Evolutionary conservation across 2,113 vertebrate genomes (phyloP).

Genomic region (Pangasianodon gigas): DNA sequence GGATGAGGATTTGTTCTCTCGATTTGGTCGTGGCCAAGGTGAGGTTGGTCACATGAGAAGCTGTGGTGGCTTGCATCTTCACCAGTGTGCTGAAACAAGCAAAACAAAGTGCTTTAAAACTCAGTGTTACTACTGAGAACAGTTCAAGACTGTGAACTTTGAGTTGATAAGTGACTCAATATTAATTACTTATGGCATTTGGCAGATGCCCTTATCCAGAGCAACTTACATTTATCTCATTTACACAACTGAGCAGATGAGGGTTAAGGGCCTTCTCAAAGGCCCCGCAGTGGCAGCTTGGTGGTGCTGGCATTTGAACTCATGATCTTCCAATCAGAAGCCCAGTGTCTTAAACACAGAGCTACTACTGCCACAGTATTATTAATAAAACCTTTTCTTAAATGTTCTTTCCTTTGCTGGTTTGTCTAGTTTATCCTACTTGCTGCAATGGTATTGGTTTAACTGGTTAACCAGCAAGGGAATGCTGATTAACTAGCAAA

Average conservation of each 20-base stretch:
- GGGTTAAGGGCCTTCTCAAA: too few relatives aligned
- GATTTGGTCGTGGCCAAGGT: slow-evolving; percentile 67
- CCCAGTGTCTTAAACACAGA: too few relatives aligned
- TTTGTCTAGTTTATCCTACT: background rate
- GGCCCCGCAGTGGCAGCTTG: too few relatives aligned
- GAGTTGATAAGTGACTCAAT: background rate
- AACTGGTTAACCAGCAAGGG: background rate
- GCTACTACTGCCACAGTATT: too few relatives aligned
- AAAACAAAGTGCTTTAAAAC: background rate
- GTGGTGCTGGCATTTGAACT: too few relatives aligned
- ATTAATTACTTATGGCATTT: too few relatives aligned
- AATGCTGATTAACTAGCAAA: background rate
- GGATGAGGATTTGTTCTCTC: slow-evolving; percentile 73
- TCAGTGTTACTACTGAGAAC: too few relatives aligned
- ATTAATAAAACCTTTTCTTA: background rate
- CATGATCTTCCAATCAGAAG: too few relatives aligned
- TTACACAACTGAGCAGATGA: too few relatives aligned
- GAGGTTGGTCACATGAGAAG: slow-evolving; percentile 61
- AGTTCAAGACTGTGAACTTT: background rate
- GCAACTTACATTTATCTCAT: too few relatives aligned
- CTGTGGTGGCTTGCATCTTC: slow-evolving; percentile 73
- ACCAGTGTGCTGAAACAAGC: slow-evolving; percentile 61
- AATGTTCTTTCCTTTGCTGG: background rate
- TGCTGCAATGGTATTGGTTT: background rate
- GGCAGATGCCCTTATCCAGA: too few relatives aligned